These are phyloP conservation scores for Ibycter americanus DNA, from an alignment of 2,797 vertebrate genomes.

Conservation along the genomic window DNA sequence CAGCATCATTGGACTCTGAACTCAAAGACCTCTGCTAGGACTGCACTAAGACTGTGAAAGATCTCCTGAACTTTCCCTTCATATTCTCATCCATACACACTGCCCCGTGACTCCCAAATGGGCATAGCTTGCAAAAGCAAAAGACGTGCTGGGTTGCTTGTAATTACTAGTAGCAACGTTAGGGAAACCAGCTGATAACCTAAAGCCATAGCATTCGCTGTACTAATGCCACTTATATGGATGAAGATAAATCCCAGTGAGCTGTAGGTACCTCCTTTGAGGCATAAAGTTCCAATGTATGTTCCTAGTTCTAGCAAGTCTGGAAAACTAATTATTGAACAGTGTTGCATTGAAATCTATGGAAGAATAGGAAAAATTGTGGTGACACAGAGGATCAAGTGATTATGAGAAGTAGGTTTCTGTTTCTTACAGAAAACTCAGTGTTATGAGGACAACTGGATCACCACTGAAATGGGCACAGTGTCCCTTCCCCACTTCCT, in stretches of 20 bases:
- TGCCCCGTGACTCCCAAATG: background rate
- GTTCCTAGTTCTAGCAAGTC: background rate
- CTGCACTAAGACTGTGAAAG: background rate
- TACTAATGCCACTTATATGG: background rate
- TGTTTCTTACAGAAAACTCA: background rate
- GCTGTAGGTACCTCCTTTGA: background rate
- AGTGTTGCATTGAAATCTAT: background rate
- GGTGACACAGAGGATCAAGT: background rate
- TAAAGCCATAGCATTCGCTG: background rate
- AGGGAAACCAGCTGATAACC: background rate
- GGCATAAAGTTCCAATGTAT: background rate
- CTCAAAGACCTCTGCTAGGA: background rate
- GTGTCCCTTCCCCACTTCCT: background rate
- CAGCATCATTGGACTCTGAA: background rate
- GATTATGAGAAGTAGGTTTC: background rate
- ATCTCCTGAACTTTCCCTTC: background rate
- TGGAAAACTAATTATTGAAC: background rate
- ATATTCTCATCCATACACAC: background rate
- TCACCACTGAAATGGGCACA: background rate
- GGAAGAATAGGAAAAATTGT: background rate
- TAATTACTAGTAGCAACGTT: background rate
- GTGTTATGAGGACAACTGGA: background rate
- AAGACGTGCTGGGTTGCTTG: background rate
- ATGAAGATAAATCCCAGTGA: background rate
- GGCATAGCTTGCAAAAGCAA: background rate